These are phyloP conservation scores for Cervus canadensis DNA, from an alignment of 2,113 vertebrate species.

Conservation along the genomic window DNA sequence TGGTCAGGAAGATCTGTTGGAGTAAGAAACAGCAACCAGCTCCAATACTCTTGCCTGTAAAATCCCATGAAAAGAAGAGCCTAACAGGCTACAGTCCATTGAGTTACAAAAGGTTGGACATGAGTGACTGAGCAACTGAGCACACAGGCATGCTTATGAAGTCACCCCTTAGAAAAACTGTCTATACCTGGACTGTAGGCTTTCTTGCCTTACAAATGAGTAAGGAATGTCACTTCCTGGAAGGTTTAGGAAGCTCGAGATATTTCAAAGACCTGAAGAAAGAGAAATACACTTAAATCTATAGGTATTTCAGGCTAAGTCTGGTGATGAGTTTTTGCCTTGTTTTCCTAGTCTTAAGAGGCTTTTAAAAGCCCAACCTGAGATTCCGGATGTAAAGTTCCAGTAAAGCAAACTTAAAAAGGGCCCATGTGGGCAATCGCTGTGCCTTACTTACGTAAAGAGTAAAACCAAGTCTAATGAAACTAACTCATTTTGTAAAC, in stretches of 20 bases:
- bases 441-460: background rate
- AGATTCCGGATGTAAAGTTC: background rate
- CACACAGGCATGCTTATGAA: background rate
- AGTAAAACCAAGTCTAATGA: background rate
- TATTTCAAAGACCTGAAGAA: background rate
- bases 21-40: background rate
- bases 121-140: background rate
- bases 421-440: background rate
- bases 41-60: background rate
- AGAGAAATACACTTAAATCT: background rate
- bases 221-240: background rate
- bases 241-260: background rate
- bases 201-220: background rate
- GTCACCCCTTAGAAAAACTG: background rate
- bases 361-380: background rate
- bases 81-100: background rate
- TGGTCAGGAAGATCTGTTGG: background rate
- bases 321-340: background rate
- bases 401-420: background rate
- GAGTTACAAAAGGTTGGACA: background rate
- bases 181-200: background rate
- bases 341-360: background rate
- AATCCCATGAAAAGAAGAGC: background rate
- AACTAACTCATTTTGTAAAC: background rate
- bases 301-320: background rate